phyloP scores from a whole-genome alignment of 53 echinoderm and acorn worm species.

The Paracentrotus lividus region DNA sequence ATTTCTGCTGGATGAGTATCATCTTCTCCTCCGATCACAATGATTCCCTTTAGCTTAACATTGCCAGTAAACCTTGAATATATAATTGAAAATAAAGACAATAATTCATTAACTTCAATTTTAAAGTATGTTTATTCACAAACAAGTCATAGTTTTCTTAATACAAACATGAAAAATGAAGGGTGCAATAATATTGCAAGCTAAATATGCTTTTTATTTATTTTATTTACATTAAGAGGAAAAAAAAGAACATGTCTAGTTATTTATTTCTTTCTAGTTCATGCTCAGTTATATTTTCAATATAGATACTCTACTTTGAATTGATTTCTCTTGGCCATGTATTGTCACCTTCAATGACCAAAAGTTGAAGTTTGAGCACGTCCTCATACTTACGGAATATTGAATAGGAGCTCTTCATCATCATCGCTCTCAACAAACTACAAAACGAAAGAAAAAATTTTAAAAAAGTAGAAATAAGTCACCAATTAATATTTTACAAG shows the following conservation, averaged over 20 bases:
- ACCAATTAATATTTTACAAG: too few relatives aligned
- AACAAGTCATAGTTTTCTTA: too few relatives aligned
- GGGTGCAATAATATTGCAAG: too few relatives aligned
- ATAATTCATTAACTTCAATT: background rate
- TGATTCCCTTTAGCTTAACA: slow-evolving; percentile 77
- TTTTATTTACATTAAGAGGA: too few relatives aligned
- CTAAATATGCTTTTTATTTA: too few relatives aligned
- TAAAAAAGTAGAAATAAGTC: too few relatives aligned
- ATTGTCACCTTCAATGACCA: background rate
- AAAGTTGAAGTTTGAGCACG: background rate
- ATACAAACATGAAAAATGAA: too few relatives aligned
- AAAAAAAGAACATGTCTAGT: too few relatives aligned
- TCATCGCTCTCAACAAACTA: slow-evolving; percentile 99
- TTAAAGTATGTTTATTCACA: background rate
- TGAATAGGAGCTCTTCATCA: slow-evolving; percentile 97
- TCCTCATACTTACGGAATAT: slow-evolving; percentile 93
- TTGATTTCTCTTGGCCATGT: background rate
- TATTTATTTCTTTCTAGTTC: too few relatives aligned
- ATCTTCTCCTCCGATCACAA: slow-evolving; percentile 88
- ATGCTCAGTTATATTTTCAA: too few relatives aligned
- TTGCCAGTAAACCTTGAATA: slow-evolving; percentile 88
- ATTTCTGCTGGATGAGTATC: slow-evolving; percentile 96
- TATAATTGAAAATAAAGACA: background rate
- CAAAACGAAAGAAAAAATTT: background rate
- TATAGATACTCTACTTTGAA: too few relatives aligned